Base-by-base conservation (phyloP, 2,797 vertebrate species). In the Macrochelys suwanniensis region DNA sequence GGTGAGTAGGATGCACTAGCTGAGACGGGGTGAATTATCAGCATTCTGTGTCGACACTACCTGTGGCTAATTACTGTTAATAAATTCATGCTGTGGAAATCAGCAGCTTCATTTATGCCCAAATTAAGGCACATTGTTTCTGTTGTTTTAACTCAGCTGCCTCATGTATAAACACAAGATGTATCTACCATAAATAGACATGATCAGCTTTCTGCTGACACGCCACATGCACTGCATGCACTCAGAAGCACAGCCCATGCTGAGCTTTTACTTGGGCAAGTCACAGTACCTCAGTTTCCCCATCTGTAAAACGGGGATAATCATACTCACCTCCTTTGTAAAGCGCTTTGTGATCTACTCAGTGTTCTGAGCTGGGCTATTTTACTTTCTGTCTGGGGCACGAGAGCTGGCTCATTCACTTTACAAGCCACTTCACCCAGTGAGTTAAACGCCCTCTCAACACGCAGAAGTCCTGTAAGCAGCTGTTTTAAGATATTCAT, bases 51-150 rank as follows among this genome's bases (percentile, higher is more conserved):
- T 84, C 86, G 76, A 81, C 82, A 79, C 89, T 71, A 31, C 56
- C 23, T 71, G 89, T 61, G 50, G 84, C 93, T 97, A 93, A 95
- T 96, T 96, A 83, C 91, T 92, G 94, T 95, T 92, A 94, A 96
- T 96, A 94, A 95, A 92, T 93, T 94, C 89, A 82, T 45, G 33
- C 90, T 93, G 92, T 88, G 92, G 97, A 94, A 96, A 94, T 93
- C 95, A 92, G 87, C 95, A 80, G 89, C 68, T 94, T 93, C 87
- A 65, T 93, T 96, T 97, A 83, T 85, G 80, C 49, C 80, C 11
- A 2, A 81, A 87, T 78, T 54, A 94, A 90, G 88, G 94, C 50
- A 82, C n/a, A 53, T 49, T 74, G 26, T 93, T 93, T 82, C 80
- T 88, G 51, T 87, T 82, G 9, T 94, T 94, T 96, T 91, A 71